phyloP scores from a whole-genome alignment of 2,888 invertebrate species.

The Andrena bucephala region DNA sequence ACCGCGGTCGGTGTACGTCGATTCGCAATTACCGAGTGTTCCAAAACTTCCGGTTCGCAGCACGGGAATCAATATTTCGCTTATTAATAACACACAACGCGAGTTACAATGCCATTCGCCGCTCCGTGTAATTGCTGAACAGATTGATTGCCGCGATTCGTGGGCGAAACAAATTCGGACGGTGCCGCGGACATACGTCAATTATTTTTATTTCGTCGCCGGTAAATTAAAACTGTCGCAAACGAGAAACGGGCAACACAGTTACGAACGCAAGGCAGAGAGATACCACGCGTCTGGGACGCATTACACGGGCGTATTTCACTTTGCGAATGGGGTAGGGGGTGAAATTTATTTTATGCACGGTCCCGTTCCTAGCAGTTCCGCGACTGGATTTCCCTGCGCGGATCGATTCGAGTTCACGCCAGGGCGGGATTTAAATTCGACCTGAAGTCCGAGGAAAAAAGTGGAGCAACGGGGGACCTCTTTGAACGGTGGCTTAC shows the following conservation, averaged over 20 bases:
- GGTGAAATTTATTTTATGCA: background rate
- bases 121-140: background rate
- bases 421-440: slow-evolving; percentile 30
- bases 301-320: background rate
- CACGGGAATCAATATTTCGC: slow-evolving; percentile 31
- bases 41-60: slow-evolving; percentile 31
- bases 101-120: background rate
- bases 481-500: slow-evolving; percentile 34
- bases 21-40: slow-evolving; percentile 40
- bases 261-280: background rate
- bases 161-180: background rate
- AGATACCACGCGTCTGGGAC: background rate
- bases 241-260: background rate
- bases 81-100: slow-evolving; percentile 37
- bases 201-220: slow-evolving; percentile 13
- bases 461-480: background rate
- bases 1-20: no score
- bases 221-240: background rate
- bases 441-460: slow-evolving; percentile 10
- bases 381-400: background rate
- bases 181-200: background rate
- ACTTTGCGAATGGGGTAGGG: background rate
- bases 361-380: background rate
- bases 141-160: background rate
- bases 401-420: slow-evolving; percentile 20